phyloP scores from a whole-genome alignment of 1,140 invertebrate genomes.

The Drosophila simulans region DNA sequence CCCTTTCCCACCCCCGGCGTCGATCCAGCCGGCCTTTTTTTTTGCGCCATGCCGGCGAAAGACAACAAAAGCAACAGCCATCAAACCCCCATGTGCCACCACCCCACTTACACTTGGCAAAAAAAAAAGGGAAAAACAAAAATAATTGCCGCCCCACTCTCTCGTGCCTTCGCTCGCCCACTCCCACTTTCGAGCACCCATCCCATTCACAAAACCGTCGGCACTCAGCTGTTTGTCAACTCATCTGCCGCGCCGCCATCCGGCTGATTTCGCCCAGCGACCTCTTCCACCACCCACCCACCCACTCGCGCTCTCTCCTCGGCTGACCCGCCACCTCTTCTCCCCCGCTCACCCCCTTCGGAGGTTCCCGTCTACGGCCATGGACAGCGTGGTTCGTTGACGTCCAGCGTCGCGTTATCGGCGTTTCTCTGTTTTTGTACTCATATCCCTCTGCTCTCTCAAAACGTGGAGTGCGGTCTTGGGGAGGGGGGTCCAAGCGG shows the following conservation, averaged over 20 bases:
- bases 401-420: conserved; percentile 77
- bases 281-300: conserved; percentile 1
- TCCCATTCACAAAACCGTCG: conserved; percentile 77
- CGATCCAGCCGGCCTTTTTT: conserved; percentile 73
- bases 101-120: conserved; percentile 19
- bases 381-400: conserved; percentile 70
- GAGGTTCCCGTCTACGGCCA: background rate
- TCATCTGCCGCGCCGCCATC: conserved; percentile 78
- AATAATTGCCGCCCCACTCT: conserved; percentile 65
- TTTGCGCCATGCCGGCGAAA: conserved; percentile 76
- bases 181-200: conserved; percentile 35
- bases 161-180: conserved; percentile 4
- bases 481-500: background rate
- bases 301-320: background rate
- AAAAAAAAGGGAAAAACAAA: conserved; percentile 67
- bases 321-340: conserved; percentile 3
- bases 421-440: conserved; percentile 84
- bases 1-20: conserved; percentile 37
- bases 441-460: conserved; percentile 72
- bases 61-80: conserved; percentile 54
- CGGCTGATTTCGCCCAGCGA: conserved; percentile 53
- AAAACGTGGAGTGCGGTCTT: background rate
- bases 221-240: conserved; percentile 83
- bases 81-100: background rate
- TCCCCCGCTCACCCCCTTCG: background rate